phyloP scores from a whole-genome alignment of 1,140 invertebrate species.

The Drosophila insularis region DNA sequence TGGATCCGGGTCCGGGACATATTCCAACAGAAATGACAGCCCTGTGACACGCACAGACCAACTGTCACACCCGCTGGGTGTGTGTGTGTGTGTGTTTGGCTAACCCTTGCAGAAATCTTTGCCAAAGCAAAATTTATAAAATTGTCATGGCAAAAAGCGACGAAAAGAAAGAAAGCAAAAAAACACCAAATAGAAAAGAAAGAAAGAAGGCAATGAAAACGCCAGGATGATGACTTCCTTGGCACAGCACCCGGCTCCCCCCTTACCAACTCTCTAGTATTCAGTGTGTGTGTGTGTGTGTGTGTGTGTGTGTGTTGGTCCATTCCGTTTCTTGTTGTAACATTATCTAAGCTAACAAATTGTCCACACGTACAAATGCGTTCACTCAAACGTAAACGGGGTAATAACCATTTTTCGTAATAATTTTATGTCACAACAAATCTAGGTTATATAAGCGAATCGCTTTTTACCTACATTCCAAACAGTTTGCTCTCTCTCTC shows the following conservation, averaged over 20 bases:
- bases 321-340: conserved; percentile 48
- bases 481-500: conserved; percentile 28
- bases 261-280: conserved; percentile 6
- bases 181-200: conserved; percentile 6
- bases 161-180: conserved; percentile 3
- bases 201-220: conserved; percentile 26
- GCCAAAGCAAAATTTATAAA: conserved; percentile 66
- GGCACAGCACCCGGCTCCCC: neutral
- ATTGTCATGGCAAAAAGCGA: conserved; percentile 54
- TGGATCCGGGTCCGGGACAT: conserved; percentile 18
- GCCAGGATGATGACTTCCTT: conserved; percentile 57
- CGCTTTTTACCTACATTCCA: conserved; percentile 31
- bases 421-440: conserved; percentile 81
- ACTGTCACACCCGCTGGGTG: conserved; percentile 69
- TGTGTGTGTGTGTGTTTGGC: conserved; percentile 33
- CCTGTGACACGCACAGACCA: conserved; percentile 77
- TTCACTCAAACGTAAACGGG: conserved; percentile 82
- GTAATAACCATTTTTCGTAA: conserved; percentile 82
- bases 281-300: conserved; percentile 14
- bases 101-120: conserved; percentile 72
- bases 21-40: conserved; percentile 70
- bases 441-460: conserved; percentile 71
- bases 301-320: conserved; percentile 19
- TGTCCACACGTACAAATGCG: conserved; percentile 82
- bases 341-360: conserved; percentile 81